Evolutionary conservation across 2,113 vertebrate genomes (phyloP).

Genomic region (Tychaedon coryphoeus): DNA sequence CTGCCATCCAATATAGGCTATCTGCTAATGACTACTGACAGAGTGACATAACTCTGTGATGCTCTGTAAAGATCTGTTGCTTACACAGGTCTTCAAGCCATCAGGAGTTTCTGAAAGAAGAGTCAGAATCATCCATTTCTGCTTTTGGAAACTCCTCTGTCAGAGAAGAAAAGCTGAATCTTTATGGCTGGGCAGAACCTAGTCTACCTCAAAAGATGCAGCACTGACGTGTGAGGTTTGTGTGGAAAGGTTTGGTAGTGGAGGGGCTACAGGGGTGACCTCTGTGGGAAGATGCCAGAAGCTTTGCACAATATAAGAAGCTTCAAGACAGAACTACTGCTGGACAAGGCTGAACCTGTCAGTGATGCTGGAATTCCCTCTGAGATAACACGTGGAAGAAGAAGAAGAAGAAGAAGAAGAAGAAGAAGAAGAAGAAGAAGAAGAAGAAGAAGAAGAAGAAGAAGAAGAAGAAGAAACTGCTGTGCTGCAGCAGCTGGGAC

Average conservation of each 20-base stretch:
- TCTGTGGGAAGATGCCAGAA: background rate
- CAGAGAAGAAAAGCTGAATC: background rate
- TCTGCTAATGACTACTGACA: background rate
- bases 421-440: too few relatives aligned
- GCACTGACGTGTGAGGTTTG: background rate
- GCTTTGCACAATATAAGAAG: fast-evolving
- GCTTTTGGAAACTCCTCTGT: background rate
- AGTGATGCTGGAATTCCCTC: background rate
- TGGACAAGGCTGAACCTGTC: background rate
- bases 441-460: background rate
- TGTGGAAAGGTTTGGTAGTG: background rate
- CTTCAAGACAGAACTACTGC: background rate
- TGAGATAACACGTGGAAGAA: background rate
- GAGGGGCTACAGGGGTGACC: background rate
- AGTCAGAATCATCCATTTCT: background rate
- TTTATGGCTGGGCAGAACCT: background rate
- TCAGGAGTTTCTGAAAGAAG: background rate
- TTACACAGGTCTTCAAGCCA: background rate
- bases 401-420: too few relatives aligned
- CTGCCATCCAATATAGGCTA: background rate
- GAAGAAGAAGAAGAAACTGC: background rate
- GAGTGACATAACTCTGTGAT: background rate
- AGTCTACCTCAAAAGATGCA: background rate
- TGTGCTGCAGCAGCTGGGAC: background rate
- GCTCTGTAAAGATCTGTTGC: background rate